These are phyloP conservation scores for Plecotus auritus DNA, from an alignment of 2,113 vertebrate genomes.

Conservation along the genomic window DNA sequence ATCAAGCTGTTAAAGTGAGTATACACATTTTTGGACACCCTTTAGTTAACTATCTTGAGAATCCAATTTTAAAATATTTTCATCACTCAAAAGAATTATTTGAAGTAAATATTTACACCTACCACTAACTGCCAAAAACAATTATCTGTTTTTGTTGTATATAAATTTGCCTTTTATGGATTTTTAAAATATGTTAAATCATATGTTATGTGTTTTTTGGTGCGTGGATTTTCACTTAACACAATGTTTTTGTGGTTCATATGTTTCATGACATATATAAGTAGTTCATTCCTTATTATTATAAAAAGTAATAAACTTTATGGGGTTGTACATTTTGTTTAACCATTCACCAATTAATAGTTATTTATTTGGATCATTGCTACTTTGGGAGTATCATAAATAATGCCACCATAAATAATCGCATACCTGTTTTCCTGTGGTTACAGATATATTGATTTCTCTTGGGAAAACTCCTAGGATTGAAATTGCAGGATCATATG, in stretches of 20 bases:
- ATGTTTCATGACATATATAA: background rate
- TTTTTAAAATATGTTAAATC: background rate
- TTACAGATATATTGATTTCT: background rate
- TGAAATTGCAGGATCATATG: background rate
- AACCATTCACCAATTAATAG: background rate
- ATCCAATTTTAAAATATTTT: background rate
- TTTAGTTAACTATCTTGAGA: background rate
- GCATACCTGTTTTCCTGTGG: background rate
- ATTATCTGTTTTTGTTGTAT: background rate
- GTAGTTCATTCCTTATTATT: background rate
- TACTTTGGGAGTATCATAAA: background rate
- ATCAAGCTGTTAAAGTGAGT: too few species aligned
- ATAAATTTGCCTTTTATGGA: background rate
- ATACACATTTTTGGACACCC: too few species aligned
- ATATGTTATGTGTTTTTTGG: background rate
- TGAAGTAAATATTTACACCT: background rate
- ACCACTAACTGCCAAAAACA: background rate
- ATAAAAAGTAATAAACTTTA: background rate
- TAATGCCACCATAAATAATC: background rate
- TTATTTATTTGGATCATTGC: background rate
- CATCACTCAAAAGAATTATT: background rate
- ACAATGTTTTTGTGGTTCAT: background rate
- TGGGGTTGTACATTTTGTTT: background rate
- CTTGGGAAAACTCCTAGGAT: background rate
- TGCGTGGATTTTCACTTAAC: background rate